Conservation (phyloP, 2,113 vertebrate species). For the Mugil cephalus region DNA sequence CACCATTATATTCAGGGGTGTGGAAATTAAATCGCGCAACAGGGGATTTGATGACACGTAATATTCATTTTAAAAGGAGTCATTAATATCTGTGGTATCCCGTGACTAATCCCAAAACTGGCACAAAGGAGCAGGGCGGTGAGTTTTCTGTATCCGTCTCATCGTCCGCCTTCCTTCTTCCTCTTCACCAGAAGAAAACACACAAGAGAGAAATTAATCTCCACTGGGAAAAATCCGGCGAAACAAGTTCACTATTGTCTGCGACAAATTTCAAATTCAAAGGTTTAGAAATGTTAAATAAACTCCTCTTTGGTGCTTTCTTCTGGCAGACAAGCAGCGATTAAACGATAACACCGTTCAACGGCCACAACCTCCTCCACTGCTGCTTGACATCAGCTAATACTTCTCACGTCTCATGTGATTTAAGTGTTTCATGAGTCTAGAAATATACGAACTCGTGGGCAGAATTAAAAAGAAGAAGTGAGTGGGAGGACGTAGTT, state of each 20-base stretch:
- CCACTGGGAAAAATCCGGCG: conserved; percentile 47
- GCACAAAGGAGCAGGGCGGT: conserved; percentile 61
- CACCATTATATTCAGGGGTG: conserved; percentile 68
- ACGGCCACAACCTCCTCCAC: background rate
- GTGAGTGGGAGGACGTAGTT: no score
- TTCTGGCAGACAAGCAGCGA: conserved; percentile 11
- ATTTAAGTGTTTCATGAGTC: background rate
- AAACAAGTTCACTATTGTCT: conserved; percentile 29
- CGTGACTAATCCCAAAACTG: conserved; percentile 79
- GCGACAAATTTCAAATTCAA: conserved; percentile 12
- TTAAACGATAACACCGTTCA: no score
- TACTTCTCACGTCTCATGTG: background rate
- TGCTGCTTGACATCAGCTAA: background rate
- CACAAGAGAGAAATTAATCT: conserved; percentile 54
- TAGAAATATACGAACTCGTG: background rate
- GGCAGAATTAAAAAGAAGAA: no score
- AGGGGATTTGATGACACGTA: conserved; percentile 77
- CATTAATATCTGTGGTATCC: conserved; percentile 78
- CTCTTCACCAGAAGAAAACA: conserved; percentile 30
- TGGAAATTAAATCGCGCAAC: conserved; percentile 77
- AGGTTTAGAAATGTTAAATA: conserved; percentile 13
- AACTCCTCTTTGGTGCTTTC: conserved; percentile 2
- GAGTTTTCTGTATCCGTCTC: conserved; percentile 32
- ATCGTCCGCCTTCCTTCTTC: conserved; percentile 24
- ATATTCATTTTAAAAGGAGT: conserved; percentile 75